phyloP scores from a whole-genome alignment of 2,797 vertebrate genomes.

The Sebastes miniatus region DNA sequence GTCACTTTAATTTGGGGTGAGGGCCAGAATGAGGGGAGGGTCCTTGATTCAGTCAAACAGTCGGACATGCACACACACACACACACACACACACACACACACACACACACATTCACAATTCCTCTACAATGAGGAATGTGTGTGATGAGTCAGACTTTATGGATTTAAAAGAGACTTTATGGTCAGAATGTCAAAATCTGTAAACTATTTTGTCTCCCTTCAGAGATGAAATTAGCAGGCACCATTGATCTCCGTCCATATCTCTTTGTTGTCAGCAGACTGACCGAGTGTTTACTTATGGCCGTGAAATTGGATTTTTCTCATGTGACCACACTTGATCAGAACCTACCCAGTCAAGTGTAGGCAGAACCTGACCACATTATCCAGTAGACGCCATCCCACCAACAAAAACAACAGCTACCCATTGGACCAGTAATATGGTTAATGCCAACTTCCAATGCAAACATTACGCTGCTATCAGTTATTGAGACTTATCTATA shows the following conservation, averaged over 20 bases:
- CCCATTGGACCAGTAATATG: neutral
- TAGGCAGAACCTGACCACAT: neutral
- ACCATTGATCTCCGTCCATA: conserved; percentile 67
- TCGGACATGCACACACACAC: neutral
- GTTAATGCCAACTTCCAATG: neutral
- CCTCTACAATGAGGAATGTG: neutral
- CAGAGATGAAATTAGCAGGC: conserved; percentile 43
- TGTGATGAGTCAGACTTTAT: conserved; percentile 4
- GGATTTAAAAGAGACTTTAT: conserved; percentile 3
- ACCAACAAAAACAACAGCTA: neutral
- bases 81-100: neutral
- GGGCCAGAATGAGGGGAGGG: conserved; percentile 25
- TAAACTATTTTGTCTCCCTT: conserved; percentile 13
- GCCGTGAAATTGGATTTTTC: conserved; percentile 43
- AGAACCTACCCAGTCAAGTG: neutral
- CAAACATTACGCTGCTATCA: neutral
- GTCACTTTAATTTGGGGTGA: conserved; percentile 71
- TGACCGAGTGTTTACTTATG: conserved; percentile 61
- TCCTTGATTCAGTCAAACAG: conserved; percentile 37
- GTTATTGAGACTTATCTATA: neutral
- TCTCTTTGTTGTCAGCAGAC: conserved; percentile 58
- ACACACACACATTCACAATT: neutral
- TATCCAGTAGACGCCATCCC: neutral
- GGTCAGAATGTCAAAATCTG: conserved; percentile 3
- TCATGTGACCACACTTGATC: conserved; percentile 20